Base-by-base conservation (phyloP, 2,888 invertebrate genomes). In the Ceraclea dissimilis region DNA sequence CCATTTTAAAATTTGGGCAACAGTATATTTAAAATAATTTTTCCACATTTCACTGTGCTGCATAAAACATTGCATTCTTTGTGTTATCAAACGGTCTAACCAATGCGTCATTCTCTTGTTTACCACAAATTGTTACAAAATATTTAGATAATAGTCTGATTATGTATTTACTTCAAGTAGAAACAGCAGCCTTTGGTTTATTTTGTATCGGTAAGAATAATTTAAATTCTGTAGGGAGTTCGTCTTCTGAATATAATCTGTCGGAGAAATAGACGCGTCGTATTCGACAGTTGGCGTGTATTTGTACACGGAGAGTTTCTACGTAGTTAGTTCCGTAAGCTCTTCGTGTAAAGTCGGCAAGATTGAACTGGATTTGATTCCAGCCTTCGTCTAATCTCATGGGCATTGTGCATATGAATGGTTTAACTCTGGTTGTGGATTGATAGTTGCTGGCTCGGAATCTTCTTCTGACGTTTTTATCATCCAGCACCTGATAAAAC, bases 361-460 rank as follows among this genome's bases (percentile, higher is more conserved):
- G 78, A 74, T 97, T 95, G 70, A 97, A 95, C 71, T 95, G 94
- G 64, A 97, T 92, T 74, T 89, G 86, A 68, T 94, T 94, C 95
- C 95, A 95, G 31, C 96, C 96, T 67, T 93, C 91, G 66, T 93
- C 92, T 60, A 96, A 76, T 57, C 94, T 79, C 86, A 97, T 90
- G 1, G 96, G 96, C 94, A 96, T 95, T 6, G 94, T 93, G 67
- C 95, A 95, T 66, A 96, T 96, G 70, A 96, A 97, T n/a, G 95
- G 93, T 70, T 93, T 93, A 10, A 96, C 92, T 66, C 93, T 76
- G 1, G 95, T 96, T 13, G 91, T 91, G 43, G 93, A 93, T 69
- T 96, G 94, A 72, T 93, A 97, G 74, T 97, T 97, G 67, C 94
- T 94, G 5, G 95, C 92, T 64, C 94, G 79, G 72, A 96, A 93